Evolutionary conservation across 2,888 invertebrate species (phyloP).

Genomic region (Leucania comma): DNA sequence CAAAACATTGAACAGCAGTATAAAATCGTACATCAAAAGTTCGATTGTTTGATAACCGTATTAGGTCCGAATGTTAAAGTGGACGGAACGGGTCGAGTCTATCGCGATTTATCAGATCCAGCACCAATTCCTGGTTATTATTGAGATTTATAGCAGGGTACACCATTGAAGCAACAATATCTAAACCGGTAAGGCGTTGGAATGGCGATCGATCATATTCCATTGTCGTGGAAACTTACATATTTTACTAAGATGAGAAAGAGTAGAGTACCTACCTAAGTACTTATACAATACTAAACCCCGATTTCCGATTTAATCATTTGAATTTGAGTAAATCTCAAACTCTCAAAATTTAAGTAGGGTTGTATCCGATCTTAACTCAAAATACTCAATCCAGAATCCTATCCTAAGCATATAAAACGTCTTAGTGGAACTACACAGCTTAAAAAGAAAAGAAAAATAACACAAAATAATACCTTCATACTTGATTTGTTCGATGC

Average conservation of each 20-base stretch:
- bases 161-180: slow-evolving; percentile 22
- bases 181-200: slow-evolving; percentile 2
- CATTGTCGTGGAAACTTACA: slow-evolving; percentile 2
- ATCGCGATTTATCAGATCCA: slow-evolving; percentile 45
- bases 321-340: too few relatives aligned
- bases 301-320: too few relatives aligned
- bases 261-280: background rate
- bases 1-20: slow-evolving; percentile 17
- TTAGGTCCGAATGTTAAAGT: slow-evolving; percentile 37
- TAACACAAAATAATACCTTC: background rate
- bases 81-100: slow-evolving; percentile 25
- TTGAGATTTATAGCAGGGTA: slow-evolving; percentile 41
- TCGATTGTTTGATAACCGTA: slow-evolving; percentile 48
- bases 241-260: slow-evolving; percentile 5
- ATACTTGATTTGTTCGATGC: background rate
- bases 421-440: background rate
- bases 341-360: too few relatives aligned
- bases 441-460: background rate
- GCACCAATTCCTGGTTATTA: slow-evolving; percentile 39
- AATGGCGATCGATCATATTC: slow-evolving; percentile 7
- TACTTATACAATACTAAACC: background rate
- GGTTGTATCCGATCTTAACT: too few relatives aligned
- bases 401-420: background rate
- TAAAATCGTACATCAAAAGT: slow-evolving; percentile 36
- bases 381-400: too few relatives aligned